Evolutionary conservation across 2,113 vertebrate species (phyloP).

Genomic region (Pelusios castaneus): DNA sequence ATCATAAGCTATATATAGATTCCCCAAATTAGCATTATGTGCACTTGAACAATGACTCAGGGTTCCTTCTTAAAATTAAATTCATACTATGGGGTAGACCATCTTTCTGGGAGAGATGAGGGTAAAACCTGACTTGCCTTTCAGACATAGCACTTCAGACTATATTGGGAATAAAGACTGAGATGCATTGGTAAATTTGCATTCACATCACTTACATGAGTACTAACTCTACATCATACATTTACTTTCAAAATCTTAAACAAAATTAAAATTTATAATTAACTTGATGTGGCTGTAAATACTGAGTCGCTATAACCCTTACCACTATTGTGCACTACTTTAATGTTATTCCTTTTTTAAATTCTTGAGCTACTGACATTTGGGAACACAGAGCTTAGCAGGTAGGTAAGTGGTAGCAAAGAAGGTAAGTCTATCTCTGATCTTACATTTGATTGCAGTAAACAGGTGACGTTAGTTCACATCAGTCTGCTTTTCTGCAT

Average conservation of each 20-base stretch:
- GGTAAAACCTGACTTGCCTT: neutral
- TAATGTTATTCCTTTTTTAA: neutral
- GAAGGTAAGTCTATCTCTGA: neutral
- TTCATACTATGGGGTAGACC: neutral
- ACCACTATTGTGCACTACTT: neutral
- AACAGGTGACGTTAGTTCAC: rapidly evolving
- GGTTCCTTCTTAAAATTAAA: neutral
- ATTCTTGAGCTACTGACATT: neutral
- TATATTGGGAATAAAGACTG: neutral
- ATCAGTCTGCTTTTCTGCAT: too few species aligned
- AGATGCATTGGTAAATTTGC: neutral
- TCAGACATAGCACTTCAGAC: neutral
- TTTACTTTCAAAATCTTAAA: neutral
- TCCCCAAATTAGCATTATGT: neutral
- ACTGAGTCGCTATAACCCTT: neutral
- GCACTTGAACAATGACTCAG: neutral
- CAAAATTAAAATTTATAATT: too few species aligned
- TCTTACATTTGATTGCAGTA: neutral
- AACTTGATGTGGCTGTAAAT: neutral
- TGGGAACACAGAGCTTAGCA: neutral
- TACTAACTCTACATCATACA: neutral
- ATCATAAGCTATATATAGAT: neutral
- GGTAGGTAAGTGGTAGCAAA: neutral
- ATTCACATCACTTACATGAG: neutral
- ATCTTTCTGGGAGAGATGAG: neutral